A percentile compares a stretch with the other conserved stretches of the same genome.
Conservation (phyloP, 35 echinoderm and acorn worm genomes). For the Ptychodera flava region DNA sequence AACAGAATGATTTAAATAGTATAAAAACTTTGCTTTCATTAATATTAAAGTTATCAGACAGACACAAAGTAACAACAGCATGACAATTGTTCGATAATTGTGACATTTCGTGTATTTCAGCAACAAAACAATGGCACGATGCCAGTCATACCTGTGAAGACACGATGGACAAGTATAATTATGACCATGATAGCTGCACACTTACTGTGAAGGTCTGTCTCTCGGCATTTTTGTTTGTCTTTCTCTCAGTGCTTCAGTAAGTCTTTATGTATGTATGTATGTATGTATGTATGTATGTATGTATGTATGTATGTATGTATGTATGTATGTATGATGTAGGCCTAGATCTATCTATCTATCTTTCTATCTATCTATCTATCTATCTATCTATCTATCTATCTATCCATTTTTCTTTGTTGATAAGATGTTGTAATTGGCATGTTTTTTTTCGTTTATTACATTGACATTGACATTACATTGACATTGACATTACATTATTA, state of each 20-base stretch:
- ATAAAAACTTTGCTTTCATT: not conserved
- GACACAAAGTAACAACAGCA: not conserved
- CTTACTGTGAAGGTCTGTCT: not conserved
- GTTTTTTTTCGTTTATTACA: not conserved
- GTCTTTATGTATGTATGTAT: no score
- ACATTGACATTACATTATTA: not conserved
- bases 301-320: no score
- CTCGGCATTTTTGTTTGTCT: not conserved
- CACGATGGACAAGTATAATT: not conserved
- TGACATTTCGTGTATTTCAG: not conserved
- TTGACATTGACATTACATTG: not conserved
- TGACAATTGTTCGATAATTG: not conserved
- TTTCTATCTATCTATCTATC: no score
- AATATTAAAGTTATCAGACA: not conserved
- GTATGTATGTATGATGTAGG: no score
- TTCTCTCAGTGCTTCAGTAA: not conserved
- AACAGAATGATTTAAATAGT: no score
- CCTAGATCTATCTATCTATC: no score
- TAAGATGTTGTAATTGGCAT: not conserved
- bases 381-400: no score
- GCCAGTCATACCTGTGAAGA: not conserved
- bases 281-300: no score
- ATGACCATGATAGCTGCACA: not conserved
- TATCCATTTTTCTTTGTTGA: not conserved
- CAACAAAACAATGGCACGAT: not conserved